These are phyloP conservation scores for Athetis lepigone DNA, from an alignment of 2,888 invertebrate species.

Conservation along the genomic window DNA sequence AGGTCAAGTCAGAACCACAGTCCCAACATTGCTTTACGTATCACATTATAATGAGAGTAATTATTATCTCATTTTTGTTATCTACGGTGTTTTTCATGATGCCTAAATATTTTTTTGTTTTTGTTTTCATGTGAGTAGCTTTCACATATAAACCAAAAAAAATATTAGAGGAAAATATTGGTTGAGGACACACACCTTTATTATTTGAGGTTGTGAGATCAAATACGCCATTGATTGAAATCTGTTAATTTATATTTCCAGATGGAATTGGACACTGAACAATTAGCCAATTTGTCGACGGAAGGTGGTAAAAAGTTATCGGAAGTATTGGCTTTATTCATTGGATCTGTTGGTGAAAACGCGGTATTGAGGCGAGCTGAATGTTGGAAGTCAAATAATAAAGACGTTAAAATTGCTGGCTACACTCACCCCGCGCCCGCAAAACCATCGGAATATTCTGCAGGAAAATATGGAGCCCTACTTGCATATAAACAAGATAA, in stretches of 20 bases:
- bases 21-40: too few species aligned
- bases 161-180: too few species aligned
- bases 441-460: slow-evolving; percentile 85
- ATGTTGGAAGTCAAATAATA: slow-evolving; percentile 92
- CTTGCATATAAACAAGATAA: slow-evolving; percentile 92
- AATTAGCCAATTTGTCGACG: slow-evolving; percentile 91
- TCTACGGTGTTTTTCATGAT: too few species aligned
- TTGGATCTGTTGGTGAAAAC: slow-evolving; percentile 98
- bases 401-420: slow-evolving; percentile 91
- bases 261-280: slow-evolving; percentile 92
- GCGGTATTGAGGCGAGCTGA: slow-evolving; percentile 95
- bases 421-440: slow-evolving; percentile 95
- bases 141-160: too few species aligned
- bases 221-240: slow-evolving; percentile 1
- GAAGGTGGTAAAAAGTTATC: slow-evolving; percentile 93
- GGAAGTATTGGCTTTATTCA: slow-evolving; percentile 95
- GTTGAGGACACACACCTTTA: too few species aligned
- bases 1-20: too few species aligned
- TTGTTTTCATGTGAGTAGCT: too few species aligned
- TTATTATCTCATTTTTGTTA: too few species aligned
- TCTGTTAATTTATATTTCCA: slow-evolving; percentile 68
- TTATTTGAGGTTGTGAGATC: too few species aligned
- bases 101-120: too few species aligned
- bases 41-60: too few species aligned
- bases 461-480: slow-evolving; percentile 96